A percentile compares a stretch with the other conserved stretches of the same genome.
Conservation (phyloP, 2,113 vertebrate species). For the Lepus americanus region DNA sequence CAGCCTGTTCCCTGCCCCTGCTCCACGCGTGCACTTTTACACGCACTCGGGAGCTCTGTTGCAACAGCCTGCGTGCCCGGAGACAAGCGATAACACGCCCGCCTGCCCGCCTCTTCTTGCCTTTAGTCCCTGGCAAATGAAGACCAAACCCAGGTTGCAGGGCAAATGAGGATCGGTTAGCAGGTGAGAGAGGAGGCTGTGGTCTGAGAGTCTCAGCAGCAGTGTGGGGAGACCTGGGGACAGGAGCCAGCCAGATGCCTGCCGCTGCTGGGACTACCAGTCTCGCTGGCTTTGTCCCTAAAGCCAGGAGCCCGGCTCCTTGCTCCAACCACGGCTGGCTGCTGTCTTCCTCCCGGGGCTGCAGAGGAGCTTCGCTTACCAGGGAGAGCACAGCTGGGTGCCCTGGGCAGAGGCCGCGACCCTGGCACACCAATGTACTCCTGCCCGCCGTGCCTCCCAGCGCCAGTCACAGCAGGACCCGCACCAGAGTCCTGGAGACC, state of each 20-base stretch:
- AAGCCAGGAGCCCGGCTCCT: neutral
- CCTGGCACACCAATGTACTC: neutral
- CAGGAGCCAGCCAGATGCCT: neutral
- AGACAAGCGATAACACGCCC: slow-evolving; percentile 88
- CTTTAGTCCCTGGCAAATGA: slow-evolving; percentile 84
- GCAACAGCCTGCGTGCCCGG: slow-evolving; percentile 80
- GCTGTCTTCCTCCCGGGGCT: neutral
- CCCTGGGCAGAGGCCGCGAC: slow-evolving; percentile 24
- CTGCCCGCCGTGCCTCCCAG: neutral
- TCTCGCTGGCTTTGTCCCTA: neutral
- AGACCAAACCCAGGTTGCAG: slow-evolving; percentile 87
- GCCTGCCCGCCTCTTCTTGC: slow-evolving; percentile 85
- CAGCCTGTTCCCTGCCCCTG: neutral
- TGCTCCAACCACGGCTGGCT: neutral
- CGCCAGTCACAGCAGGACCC: neutral
- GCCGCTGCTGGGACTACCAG: neutral
- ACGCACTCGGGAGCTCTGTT: slow-evolving; percentile 76
- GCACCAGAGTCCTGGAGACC: accelerated
- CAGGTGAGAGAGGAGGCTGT: slow-evolving; percentile 80
- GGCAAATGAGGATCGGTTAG: slow-evolving; percentile 84
- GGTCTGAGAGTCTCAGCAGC: slow-evolving; percentile 64
- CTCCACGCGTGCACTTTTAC: slow-evolving; percentile 83
- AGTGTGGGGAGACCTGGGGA: slow-evolving; percentile 64
- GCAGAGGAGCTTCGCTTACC: slow-evolving; percentile 6
- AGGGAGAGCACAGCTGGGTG: neutral